phyloP scores from a whole-genome alignment of 2,113 vertebrate genomes.

The Pipa parva region DNA sequence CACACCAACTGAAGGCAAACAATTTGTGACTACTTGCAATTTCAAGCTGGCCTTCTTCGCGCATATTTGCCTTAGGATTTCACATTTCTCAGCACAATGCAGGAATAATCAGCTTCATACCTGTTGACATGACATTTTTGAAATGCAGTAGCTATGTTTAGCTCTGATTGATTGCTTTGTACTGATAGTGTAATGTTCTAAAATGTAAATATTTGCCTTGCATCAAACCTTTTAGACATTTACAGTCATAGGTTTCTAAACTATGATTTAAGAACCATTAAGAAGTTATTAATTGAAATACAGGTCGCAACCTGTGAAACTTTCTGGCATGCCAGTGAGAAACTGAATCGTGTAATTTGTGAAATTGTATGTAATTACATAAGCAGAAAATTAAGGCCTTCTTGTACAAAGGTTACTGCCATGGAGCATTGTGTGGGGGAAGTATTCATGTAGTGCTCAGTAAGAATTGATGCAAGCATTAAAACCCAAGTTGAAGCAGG shows the following conservation, averaged over 20 bases:
- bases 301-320: slow-evolving; percentile 32
- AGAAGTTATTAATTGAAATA: slow-evolving; percentile 40
- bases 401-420: slow-evolving; percentile 13
- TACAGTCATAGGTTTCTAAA: slow-evolving; percentile 27
- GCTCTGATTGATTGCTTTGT: slow-evolving; percentile 16
- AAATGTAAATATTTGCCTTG: slow-evolving; percentile 38
- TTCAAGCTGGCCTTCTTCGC: neutral
- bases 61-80: neutral
- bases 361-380: slow-evolving; percentile 38
- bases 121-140: slow-evolving; percentile 26
- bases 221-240: slow-evolving; percentile 27
- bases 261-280: slow-evolving; percentile 39
- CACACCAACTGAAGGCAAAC: too few species aligned
- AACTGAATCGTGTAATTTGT: slow-evolving; percentile 27
- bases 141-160: slow-evolving; percentile 16
- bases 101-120: neutral
- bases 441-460: neutral
- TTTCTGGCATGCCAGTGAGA: slow-evolving; percentile 34
- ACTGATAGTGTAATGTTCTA: slow-evolving; percentile 19
- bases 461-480: neutral
- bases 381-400: slow-evolving; percentile 17
- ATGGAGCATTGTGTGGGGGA: slow-evolving; percentile 1
- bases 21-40: neutral
- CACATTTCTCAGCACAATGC: neutral
- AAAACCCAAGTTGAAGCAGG: neutral